Base-by-base conservation (phyloP, 2,797 vertebrate species). In the Poeciliopsis paucimaculata region DNA sequence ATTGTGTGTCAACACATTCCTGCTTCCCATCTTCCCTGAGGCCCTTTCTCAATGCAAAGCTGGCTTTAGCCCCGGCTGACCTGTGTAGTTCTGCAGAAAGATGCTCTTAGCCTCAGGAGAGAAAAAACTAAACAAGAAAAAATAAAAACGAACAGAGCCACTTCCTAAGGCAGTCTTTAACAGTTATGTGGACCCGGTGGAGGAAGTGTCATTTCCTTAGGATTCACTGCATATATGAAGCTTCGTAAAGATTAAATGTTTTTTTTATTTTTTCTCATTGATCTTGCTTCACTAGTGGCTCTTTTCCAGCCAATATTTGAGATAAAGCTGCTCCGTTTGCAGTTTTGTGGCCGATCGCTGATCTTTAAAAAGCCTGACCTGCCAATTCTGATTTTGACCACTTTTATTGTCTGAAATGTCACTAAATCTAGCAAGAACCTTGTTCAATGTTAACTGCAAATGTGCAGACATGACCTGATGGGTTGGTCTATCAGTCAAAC, bases 61-160 rank as follows among this genome's bases (percentile, higher is more conserved):
- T 78, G 86, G 86, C 85, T 91, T 88, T 88, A 91, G 89, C 93
- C 86, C 86, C 86, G 71, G 88, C 91, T 93, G 91, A 92, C 91
- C 93, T 75, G 82, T 88, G 90, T 84, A 83, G 84, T 88, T 90
- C 74, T 86, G 88, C 86, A 88, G 85, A 74, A 91, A 86, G 86
- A 88, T n/a, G 79, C 72, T 78, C 76, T 88, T 89, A 82, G 79
- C 89, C 88, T 64, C 28, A 64, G 60, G 84, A 91, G 87, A 89
- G 28, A 64, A 64, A 64, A 62, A 64, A 64, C 13, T n/a, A 88
- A 91, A 83, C 85, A 88, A 90, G 84, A 39, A 36, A 34, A 88
- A 81, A 75, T 89, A 87, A 87, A 87, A 43, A 81, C 8, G 0
- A 10, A 53, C 76, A 77, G 80, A 78, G 73, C 74, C 70, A 82